Evolutionary conservation across 2,113 vertebrate genomes (phyloP).

Genomic region (Hyla sarda): DNA sequence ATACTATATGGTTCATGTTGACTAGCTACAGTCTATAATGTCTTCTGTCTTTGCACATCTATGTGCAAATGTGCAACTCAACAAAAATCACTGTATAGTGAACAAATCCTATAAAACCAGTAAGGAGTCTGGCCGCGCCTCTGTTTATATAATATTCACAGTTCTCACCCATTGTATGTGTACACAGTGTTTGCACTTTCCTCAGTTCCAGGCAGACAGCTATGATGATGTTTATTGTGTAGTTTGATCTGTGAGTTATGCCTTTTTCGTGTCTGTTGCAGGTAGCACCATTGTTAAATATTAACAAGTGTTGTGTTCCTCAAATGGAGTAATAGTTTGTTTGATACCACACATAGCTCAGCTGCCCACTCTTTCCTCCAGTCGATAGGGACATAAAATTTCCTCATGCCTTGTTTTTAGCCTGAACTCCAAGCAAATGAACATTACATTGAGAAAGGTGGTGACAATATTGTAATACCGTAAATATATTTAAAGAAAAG

Average conservation of each 20-base stretch:
- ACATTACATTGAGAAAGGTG: too few relatives aligned
- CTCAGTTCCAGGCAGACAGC: slow-evolving; percentile 26
- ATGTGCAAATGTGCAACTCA: neutral
- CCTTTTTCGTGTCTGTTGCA: neutral
- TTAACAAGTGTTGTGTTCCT: slow-evolving; percentile 46
- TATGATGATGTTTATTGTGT: slow-evolving; percentile 36
- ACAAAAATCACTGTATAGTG: slow-evolving; percentile 6
- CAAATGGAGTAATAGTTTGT: slow-evolving; percentile 36
- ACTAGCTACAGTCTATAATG: neutral
- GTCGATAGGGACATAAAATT: neutral
- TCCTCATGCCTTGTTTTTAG: neutral
- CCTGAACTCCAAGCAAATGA: neutral
- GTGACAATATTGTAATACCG: neutral
- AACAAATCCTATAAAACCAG: neutral
- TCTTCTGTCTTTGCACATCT: too few relatives aligned
- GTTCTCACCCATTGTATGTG: slow-evolving; percentile 40
- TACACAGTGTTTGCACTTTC: slow-evolving; percentile 45
- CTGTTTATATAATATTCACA: slow-evolving; percentile 40
- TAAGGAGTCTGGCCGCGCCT: slow-evolving; percentile 24
- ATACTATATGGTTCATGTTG: neutral
- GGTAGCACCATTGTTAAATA: slow-evolving; percentile 46
- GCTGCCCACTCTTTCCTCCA: neutral
- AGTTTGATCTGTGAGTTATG: slow-evolving; percentile 38
- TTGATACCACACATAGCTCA: neutral
- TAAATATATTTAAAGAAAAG: neutral